Conservation (phyloP, 2,113 vertebrate species). For the Tupaia tana region DNA sequence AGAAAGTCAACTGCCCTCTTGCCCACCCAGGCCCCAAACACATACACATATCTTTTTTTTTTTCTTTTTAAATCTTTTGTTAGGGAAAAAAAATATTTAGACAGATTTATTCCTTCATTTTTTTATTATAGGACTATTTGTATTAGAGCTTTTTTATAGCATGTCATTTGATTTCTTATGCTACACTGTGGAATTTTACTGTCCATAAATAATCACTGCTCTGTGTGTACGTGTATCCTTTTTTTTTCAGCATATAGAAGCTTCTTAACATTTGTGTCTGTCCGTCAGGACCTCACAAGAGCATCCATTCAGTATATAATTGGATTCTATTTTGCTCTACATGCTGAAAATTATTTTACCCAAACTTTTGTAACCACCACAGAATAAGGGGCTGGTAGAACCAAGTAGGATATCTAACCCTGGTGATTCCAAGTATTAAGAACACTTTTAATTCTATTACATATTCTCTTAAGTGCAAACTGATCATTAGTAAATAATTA, state of each 20-base stretch:
- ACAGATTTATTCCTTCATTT: not conserved
- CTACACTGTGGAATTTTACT: not conserved
- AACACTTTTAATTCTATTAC: not conserved
- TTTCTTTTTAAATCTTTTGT: not conserved
- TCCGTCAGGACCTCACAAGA: not conserved
- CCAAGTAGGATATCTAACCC: not conserved
- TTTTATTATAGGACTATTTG: not conserved
- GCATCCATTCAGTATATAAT: not conserved
- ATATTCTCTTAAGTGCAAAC: not conserved
- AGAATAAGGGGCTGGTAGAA: not conserved
- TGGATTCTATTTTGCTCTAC: not conserved
- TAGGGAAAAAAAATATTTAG: not conserved
- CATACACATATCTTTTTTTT: not conserved
- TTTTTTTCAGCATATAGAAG: not conserved
- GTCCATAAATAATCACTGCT: not conserved
- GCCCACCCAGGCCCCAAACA: accelerated
- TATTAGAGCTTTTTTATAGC: not conserved
- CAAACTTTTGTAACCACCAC: not conserved
- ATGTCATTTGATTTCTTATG: not conserved
- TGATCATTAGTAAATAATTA: not conserved
- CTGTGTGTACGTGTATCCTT: not conserved
- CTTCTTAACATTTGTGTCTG: not conserved
- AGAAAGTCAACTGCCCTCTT: not conserved
- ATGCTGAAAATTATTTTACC: not conserved
- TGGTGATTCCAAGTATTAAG: not conserved